A percentile compares a stretch with the other conserved stretches of the same genome.
These are phyloP conservation scores for Paradisaea rubra DNA, from an alignment of 2,113 vertebrate species.

Conservation along the genomic window DNA sequence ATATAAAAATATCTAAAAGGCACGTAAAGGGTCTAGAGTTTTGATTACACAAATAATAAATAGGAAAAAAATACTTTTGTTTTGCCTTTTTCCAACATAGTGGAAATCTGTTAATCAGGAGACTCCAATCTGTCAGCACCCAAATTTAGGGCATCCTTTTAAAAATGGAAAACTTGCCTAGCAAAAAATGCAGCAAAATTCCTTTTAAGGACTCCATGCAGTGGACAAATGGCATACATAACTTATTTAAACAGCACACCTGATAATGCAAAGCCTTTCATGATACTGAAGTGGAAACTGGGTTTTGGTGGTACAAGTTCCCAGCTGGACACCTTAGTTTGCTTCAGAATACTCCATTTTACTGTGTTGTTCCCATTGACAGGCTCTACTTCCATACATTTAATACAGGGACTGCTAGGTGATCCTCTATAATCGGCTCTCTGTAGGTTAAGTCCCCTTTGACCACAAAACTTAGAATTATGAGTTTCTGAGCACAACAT, in stretches of 20 bases:
- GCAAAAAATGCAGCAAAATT: background rate
- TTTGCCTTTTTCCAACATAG: background rate
- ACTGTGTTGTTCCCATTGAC: background rate
- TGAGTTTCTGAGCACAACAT: background rate
- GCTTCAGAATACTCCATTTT: background rate
- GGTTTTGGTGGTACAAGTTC: background rate
- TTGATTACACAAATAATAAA: background rate
- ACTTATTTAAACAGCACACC: background rate
- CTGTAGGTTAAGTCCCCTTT: background rate
- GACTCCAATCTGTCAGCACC: background rate
- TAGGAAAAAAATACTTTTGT: background rate
- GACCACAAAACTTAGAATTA: background rate
- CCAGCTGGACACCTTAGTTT: background rate
- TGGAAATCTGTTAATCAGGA: background rate
- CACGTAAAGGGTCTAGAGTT: background rate
- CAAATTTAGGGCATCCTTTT: background rate
- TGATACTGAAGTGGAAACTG: background rate
- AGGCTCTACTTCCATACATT: background rate
- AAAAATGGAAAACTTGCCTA: constrained; percentile 20
- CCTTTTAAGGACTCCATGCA: background rate
- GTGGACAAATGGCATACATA: background rate
- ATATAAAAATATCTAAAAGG: background rate
- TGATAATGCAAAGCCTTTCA: background rate
- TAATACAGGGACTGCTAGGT: background rate
- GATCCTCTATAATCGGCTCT: background rate